These are phyloP conservation scores for Drosophila atripex DNA, from an alignment of 2,888 invertebrate genomes.

Conservation along the genomic window DNA sequence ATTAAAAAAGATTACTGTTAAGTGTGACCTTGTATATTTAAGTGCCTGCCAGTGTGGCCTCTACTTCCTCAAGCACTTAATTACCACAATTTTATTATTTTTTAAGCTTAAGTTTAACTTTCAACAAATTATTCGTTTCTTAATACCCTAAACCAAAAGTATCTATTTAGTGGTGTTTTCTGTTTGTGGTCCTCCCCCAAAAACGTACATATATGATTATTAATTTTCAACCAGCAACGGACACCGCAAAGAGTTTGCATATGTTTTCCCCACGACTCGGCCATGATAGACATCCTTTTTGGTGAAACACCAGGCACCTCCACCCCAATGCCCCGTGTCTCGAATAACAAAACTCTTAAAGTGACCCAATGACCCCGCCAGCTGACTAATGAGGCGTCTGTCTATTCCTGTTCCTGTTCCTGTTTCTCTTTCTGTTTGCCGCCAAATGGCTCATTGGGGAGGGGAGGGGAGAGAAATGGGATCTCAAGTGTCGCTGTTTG, in stretches of 20 bases:
- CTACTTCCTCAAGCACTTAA: too few species aligned
- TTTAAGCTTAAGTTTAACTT: too few species aligned
- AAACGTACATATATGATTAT: neutral
- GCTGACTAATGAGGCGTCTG: slow-evolving; percentile 37
- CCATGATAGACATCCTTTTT: neutral
- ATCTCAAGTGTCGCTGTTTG: slow-evolving; percentile 40
- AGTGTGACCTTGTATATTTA: too few species aligned
- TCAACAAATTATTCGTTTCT: neutral
- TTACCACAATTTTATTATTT: too few species aligned
- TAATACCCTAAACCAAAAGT: neutral
- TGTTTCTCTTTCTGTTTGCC: neutral
- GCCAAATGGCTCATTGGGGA: neutral
- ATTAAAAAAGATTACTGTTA: too few species aligned
- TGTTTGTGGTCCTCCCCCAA: neutral
- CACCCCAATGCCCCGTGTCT: neutral
- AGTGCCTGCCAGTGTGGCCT: too few species aligned
- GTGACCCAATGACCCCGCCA: slow-evolving; percentile 15
- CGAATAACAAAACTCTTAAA: slow-evolving; percentile 15
- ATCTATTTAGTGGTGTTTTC: too few species aligned
- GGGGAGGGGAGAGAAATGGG: slow-evolving; percentile 17
- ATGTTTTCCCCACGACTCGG: neutral
- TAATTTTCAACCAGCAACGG: neutral
- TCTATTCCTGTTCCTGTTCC: slow-evolving; percentile 3
- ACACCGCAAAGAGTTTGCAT: neutral
- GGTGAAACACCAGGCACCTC: neutral